Conservation (phyloP, 2,113 vertebrate genomes). For the Hippocampus abdominalis region DNA sequence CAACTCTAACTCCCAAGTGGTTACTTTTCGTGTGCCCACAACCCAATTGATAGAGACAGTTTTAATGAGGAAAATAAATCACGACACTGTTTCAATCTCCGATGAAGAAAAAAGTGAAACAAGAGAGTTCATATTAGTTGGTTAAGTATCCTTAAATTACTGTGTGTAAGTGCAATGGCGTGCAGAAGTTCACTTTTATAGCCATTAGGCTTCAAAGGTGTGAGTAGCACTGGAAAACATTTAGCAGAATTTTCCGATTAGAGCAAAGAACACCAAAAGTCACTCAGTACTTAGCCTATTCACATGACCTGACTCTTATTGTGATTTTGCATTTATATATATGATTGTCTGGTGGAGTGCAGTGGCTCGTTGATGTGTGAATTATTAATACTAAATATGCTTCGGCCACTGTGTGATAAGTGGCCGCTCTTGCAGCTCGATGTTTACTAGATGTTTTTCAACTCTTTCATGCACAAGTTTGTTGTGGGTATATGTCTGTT, state of each 20-base stretch:
- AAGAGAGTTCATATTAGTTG: background rate
- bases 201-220: background rate
- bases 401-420: constrained; percentile 35
- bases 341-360: background rate
- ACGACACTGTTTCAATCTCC: constrained; percentile 51
- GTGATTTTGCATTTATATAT: constrained; percentile 3
- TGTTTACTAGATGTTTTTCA: constrained; percentile 70
- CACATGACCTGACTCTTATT: constrained; percentile 23
- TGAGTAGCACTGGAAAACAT: background rate
- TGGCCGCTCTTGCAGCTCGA: constrained; percentile 44
- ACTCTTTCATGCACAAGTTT: constrained; percentile 62
- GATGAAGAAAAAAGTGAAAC: background rate
- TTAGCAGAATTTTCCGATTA: background rate
- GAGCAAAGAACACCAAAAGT: background rate
- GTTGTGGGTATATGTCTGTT: constrained; percentile 51
- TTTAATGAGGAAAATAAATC: constrained; percentile 32
- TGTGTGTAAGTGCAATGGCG: background rate
- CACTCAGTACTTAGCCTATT: background rate
- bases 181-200: background rate
- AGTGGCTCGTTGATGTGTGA: constrained; percentile 9
- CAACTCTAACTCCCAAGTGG: constrained; percentile 21
- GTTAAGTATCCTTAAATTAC: background rate
- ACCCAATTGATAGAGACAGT: constrained; percentile 14
- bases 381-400: constrained; percentile 35
- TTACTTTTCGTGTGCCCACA: constrained; percentile 21